Percentiles rank a stretch among this genome's conserved stretches.
Evolutionary conservation across 53 echinoderm and acorn worm genomes (phyloP).

Genomic region (Glandiceps talaboti): DNA sequence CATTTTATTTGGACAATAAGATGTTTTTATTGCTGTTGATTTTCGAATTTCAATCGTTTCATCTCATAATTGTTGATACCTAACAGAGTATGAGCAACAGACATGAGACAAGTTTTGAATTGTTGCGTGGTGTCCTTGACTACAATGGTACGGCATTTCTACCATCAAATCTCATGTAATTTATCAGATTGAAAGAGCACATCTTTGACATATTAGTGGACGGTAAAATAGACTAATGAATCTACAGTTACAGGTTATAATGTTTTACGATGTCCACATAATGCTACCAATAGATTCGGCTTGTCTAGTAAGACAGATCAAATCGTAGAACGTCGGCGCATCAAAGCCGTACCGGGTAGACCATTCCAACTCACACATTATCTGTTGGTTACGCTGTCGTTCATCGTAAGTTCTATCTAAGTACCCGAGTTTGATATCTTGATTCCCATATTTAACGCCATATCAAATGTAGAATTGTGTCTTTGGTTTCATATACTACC

Average conservation of each 20-base stretch:
- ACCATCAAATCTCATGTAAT: not conserved
- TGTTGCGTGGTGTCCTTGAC: too few relatives aligned
- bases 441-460: too few relatives aligned
- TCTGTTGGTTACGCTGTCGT: not conserved
- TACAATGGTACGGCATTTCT: not conserved
- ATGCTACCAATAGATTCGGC: not conserved
- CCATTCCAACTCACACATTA: too few relatives aligned
- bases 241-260: not conserved
- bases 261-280: not conserved
- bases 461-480: too few relatives aligned
- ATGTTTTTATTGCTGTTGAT: too few relatives aligned
- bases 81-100: too few relatives aligned
- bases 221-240: not conserved
- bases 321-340: not conserved
- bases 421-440: too few relatives aligned
- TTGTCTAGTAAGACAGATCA: not conserved
- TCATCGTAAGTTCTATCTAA: not conserved
- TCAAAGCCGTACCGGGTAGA: not conserved
- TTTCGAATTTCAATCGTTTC: too few relatives aligned
- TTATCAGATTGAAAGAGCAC: not conserved
- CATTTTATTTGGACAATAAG: too few relatives aligned
- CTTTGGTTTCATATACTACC: too few relatives aligned
- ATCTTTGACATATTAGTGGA: not conserved
- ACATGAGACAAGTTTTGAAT: too few relatives aligned
- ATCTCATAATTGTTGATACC: too few relatives aligned